Evolutionary conservation across 2,888 invertebrate species (phyloP).

Genomic region (Pediacus dermestoides): DNA sequence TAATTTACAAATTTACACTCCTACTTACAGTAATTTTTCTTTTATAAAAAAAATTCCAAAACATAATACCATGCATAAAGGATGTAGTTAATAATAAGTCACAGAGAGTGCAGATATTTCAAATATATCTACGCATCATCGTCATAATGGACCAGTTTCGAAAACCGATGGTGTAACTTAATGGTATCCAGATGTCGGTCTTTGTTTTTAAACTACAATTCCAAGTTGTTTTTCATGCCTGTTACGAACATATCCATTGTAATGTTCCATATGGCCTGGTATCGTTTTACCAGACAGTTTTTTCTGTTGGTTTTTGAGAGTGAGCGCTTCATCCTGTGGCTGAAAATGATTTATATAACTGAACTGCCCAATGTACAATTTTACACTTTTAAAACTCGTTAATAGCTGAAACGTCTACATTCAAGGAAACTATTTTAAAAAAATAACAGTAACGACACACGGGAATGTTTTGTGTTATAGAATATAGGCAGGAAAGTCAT

Average conservation of each 20-base stretch:
- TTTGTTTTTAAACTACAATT: constrained; percentile 37
- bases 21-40: too few relatives aligned
- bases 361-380: too few relatives aligned
- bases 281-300: constrained; percentile 31
- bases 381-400: constrained; percentile 6
- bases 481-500: constrained; percentile 3
- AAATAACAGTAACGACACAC: not conserved
- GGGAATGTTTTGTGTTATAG: constrained; percentile 5
- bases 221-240: constrained; percentile 35
- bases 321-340: not conserved
- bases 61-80: too few relatives aligned
- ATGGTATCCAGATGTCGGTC: constrained; percentile 38
- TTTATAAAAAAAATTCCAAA: too few relatives aligned
- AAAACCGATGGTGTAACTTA: constrained; percentile 10
- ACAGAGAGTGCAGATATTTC: too few relatives aligned
- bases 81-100: too few relatives aligned
- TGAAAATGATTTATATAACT: constrained; percentile 1
- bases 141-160: constrained; percentile 1
- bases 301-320: too few relatives aligned
- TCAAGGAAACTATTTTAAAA: too few relatives aligned
- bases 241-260: constrained; percentile 42
- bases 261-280: constrained; percentile 34
- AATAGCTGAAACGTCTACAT: too few relatives aligned
- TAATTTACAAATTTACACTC: too few relatives aligned
- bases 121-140: too few relatives aligned